Evolutionary conservation across 2,113 vertebrate species (phyloP).

Genomic region (Cynopterus brachyotis): DNA sequence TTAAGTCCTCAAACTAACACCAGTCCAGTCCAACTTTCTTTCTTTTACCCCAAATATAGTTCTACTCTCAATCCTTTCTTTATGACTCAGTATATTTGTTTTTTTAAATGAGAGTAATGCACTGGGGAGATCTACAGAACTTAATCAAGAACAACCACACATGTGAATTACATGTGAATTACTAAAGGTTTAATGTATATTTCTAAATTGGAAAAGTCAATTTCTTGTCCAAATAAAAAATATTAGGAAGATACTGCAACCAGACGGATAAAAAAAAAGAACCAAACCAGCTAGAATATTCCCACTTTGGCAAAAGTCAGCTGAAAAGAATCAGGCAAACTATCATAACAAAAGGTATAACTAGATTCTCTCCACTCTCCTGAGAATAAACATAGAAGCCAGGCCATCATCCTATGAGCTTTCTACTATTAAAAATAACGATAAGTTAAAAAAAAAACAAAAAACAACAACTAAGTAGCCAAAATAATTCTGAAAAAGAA

Average conservation of each 20-base stretch:
- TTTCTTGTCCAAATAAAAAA: conserved; percentile 28
- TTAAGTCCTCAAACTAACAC: neutral
- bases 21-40: neutral
- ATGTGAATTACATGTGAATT: neutral
- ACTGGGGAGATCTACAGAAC: neutral
- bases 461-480: neutral
- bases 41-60: neutral
- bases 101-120: neutral
- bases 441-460: neutral
- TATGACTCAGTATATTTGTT: neutral
- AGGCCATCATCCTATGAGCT: neutral
- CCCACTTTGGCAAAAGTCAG: neutral
- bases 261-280: neutral
- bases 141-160: neutral
- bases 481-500: neutral
- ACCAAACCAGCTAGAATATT: neutral
- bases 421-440: neutral
- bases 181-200: neutral
- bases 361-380: neutral
- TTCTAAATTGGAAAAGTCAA: neutral
- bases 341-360: neutral
- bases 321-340: neutral
- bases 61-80: neutral
- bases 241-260: neutral
- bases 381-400: neutral